Evolutionary conservation across 2,797 vertebrate genomes (phyloP).

Genomic region (Garrulus glandarius): DNA sequence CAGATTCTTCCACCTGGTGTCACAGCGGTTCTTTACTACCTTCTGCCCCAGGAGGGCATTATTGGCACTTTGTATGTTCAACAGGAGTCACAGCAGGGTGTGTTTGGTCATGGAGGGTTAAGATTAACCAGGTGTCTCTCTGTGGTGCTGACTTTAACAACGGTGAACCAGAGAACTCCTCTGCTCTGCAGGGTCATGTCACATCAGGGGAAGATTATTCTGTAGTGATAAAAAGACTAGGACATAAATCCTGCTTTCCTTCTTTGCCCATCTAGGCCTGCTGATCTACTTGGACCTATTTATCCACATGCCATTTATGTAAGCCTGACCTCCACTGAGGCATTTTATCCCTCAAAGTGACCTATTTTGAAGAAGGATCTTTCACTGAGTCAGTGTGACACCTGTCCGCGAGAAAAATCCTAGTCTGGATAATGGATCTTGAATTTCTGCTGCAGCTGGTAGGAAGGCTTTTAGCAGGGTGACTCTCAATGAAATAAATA

Average conservation of each 20-base stretch:
- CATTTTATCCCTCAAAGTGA: neutral
- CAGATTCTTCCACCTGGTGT: neutral
- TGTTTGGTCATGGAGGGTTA: neutral
- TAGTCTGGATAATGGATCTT: neutral
- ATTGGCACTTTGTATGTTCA: neutral
- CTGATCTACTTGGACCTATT: conserved; percentile 5
- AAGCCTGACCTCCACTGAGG: neutral
- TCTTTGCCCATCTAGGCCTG: neutral
- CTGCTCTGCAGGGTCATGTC: neutral
- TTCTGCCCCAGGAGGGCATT: neutral
- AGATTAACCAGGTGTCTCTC: neutral
- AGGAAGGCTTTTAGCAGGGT: neutral
- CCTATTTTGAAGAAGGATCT: conserved; percentile 9
- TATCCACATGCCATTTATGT: neutral
- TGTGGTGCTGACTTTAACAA: neutral
- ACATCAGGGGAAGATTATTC: neutral
- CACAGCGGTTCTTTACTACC: neutral
- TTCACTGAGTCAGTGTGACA: neutral
- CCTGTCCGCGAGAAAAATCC: neutral
- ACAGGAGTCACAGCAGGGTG: neutral
- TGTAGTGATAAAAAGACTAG: neutral
- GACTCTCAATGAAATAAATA: neutral
- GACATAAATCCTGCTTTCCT: conserved; percentile 42
- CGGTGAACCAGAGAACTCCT: neutral
- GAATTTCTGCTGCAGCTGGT: neutral